These are phyloP conservation scores for Dicentrarchus labrax DNA, from an alignment of 2,113 vertebrate genomes.

Conservation along the genomic window DNA sequence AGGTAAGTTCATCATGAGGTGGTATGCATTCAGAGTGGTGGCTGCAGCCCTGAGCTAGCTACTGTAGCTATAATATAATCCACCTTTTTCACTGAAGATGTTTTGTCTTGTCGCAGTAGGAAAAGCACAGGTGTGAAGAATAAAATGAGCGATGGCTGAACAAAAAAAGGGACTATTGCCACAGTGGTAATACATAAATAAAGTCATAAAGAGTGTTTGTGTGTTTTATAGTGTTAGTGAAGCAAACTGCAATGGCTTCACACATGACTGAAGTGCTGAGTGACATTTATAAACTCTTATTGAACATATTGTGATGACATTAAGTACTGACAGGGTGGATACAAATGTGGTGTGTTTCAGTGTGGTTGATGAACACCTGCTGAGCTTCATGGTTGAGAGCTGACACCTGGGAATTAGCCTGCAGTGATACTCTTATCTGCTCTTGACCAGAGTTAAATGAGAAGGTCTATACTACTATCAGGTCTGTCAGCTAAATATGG, in stretches of 20 bases:
- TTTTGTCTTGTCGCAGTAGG: background rate
- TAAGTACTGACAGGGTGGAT: background rate
- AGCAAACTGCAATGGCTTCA: background rate
- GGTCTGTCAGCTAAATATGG: background rate
- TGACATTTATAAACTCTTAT: background rate
- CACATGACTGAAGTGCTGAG: background rate
- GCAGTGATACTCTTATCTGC: background rate
- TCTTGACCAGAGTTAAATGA: background rate
- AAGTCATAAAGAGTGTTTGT: background rate
- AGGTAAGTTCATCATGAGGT: background rate
- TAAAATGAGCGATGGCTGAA: background rate
- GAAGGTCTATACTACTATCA: background rate
- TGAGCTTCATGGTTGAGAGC: background rate
- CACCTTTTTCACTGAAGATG: background rate
- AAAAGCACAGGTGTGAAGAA: background rate
- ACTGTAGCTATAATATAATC: background rate
- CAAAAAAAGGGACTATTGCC: background rate
- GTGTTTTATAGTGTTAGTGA: background rate
- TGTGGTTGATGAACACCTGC: background rate
- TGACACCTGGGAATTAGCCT: background rate
- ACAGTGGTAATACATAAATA: background rate
- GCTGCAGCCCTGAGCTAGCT: background rate
- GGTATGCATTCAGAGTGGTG: background rate
- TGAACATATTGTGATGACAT: background rate
- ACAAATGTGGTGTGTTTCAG: background rate